These are phyloP conservation scores for Microcebus tavaratra DNA, from an alignment of 2,113 vertebrate genomes.

Conservation along the genomic window DNA sequence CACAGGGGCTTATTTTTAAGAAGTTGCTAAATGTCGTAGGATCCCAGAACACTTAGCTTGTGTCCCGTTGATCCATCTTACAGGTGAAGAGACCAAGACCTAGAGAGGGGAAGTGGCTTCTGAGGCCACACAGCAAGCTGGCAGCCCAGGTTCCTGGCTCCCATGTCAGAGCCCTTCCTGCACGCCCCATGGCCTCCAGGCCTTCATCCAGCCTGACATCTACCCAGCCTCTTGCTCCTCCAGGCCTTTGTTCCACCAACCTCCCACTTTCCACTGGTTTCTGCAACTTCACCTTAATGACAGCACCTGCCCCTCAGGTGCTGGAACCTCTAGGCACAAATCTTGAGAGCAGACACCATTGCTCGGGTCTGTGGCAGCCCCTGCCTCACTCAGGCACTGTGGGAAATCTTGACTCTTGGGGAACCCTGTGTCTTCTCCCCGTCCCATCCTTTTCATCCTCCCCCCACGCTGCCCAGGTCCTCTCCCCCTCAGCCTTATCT, in stretches of 20 bases:
- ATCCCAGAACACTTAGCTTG: background rate
- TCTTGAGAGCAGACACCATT: background rate
- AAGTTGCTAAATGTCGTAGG: background rate
- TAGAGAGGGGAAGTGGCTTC: background rate
- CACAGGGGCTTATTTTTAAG: background rate
- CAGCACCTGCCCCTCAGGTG: background rate
- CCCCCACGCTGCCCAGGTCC: background rate
- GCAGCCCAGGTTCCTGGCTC: background rate
- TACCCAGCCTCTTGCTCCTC: background rate
- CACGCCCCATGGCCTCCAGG: background rate
- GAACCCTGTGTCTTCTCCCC: background rate
- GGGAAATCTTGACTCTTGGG: background rate
- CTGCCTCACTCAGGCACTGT: background rate
- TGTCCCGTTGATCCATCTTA: background rate
- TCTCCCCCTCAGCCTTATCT: conserved; percentile 65
- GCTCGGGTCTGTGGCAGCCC: background rate
- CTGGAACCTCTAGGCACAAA: background rate
- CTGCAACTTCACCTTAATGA: background rate
- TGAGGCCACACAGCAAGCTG: background rate
- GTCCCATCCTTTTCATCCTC: conserved; percentile 3
- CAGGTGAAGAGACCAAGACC: background rate
- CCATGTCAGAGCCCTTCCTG: background rate
- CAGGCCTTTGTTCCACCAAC: background rate
- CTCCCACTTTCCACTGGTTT: background rate
- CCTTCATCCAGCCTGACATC: background rate